A percentile compares a stretch with the other conserved stretches of the same genome.
phyloP scores from a whole-genome alignment of 2,113 vertebrate genomes.

The Shinisaurus crocodilurus region DNA sequence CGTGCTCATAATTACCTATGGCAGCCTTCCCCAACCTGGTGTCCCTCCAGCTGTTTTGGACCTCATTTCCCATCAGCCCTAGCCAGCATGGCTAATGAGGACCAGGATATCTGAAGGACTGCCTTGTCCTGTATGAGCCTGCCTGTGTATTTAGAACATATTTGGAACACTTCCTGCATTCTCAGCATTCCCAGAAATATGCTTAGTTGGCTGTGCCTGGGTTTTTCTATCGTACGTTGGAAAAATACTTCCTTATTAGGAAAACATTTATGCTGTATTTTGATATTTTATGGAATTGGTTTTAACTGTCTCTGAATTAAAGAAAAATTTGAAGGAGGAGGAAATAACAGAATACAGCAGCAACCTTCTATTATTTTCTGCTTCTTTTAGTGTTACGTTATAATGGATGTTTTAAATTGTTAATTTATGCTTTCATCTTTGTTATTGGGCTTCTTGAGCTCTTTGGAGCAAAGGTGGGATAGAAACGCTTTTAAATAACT shows the following conservation, averaged over 20 bases:
- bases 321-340: no score
- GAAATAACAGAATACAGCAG: not conserved
- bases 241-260: not conserved
- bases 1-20: not conserved
- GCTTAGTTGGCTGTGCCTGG: not conserved
- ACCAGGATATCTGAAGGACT: no score
- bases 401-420: not conserved
- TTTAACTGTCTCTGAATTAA: not conserved
- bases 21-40: not conserved
- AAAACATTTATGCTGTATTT: not conserved
- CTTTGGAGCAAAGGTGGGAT: no score
- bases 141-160: not conserved
- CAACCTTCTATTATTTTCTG: not conserved
- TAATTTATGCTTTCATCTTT: not conserved
- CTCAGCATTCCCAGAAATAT: no score
- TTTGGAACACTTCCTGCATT: not conserved
- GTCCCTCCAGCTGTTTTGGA: not conserved
- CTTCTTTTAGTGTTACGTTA: not conserved
- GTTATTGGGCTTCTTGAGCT: no score
- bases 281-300: not conserved
- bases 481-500: not conserved
- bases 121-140: not conserved
- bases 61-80: no score
- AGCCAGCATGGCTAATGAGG: no score
- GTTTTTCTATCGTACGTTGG: not conserved